Conservation (phyloP, 2,888 invertebrate genomes). For the Tiliacea citrago region DNA sequence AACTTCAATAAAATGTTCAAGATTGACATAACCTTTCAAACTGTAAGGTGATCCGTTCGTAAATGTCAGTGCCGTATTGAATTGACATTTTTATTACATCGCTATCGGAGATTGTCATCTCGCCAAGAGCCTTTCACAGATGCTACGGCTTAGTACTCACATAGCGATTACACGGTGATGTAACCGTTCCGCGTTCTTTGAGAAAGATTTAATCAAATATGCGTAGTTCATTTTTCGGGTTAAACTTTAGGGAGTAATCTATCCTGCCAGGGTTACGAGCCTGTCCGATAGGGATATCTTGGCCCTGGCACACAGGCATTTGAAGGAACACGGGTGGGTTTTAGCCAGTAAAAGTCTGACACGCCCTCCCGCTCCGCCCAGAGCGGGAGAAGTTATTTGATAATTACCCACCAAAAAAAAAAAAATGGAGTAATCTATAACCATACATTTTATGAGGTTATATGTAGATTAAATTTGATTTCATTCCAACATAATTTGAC, state of each 20-base stretch:
- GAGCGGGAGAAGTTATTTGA: too few relatives aligned
- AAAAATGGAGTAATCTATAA: neutral
- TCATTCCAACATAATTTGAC: constrained; percentile 16
- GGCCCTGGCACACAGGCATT: too few relatives aligned
- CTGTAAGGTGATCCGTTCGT: constrained; percentile 32
- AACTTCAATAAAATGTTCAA: constrained; percentile 40
- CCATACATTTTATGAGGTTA: neutral
- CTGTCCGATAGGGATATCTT: too few relatives aligned
- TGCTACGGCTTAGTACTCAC: constrained; percentile 41
- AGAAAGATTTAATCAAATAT: neutral
- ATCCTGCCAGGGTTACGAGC: too few relatives aligned
- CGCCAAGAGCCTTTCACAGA: constrained; percentile 20
- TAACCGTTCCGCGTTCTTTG: constrained; percentile 23
- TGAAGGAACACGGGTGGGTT: too few relatives aligned
- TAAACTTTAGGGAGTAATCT: neutral
- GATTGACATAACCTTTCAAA: constrained; percentile 39
- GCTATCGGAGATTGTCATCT: constrained; percentile 41
- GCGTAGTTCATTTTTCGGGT: neutral
- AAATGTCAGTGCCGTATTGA: constrained; percentile 47
- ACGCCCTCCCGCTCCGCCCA: too few relatives aligned
- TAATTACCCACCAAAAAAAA: too few relatives aligned
- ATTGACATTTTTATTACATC: constrained; percentile 47
- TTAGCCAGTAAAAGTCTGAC: too few relatives aligned
- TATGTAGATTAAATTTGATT: constrained; percentile 18
- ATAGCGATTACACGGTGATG: constrained; percentile 26